Evolutionary conservation across 2,113 vertebrate species (phyloP).

Genomic region (Fulica atra): DNA sequence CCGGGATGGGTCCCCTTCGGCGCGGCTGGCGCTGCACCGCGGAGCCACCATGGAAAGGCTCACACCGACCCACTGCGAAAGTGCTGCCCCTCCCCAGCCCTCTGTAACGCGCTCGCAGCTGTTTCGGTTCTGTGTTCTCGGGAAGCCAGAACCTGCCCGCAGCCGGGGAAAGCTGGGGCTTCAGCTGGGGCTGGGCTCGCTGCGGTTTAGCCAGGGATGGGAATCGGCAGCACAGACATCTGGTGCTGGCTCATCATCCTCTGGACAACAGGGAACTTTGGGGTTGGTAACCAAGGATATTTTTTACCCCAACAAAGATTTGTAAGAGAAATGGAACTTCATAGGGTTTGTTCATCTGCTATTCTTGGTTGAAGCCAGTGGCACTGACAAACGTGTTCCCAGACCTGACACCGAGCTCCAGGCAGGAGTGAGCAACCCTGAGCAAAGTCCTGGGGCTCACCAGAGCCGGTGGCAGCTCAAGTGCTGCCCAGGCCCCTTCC

Average conservation of each 20-base stretch:
- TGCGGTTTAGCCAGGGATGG: not conserved
- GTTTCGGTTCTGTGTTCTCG: not conserved
- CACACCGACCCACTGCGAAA: too few species aligned
- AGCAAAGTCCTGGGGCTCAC: not conserved
- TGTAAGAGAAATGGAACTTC: not conserved
- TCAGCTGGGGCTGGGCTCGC: not conserved
- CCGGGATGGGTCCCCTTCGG: too few species aligned
- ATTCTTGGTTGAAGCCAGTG: too few species aligned
- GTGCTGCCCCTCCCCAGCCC: not conserved
- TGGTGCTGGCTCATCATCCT: too few species aligned
- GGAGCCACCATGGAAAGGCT: too few species aligned
- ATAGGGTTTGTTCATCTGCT: not conserved
- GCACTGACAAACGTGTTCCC: not conserved
- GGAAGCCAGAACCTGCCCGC: not conserved
- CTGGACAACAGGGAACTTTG: not conserved
- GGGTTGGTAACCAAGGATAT: not conserved
- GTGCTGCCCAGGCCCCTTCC: not conserved
- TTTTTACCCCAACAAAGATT: not conserved
- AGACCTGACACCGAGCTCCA: not conserved
- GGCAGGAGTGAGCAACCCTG: not conserved
- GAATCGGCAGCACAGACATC: rapidly evolving
- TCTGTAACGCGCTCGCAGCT: rapidly evolving
- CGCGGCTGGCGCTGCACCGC: too few species aligned
- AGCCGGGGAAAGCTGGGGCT: not conserved
- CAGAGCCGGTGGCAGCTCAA: not conserved